Evolutionary conservation across 2,797 vertebrate genomes (phyloP).

Genomic region (Dromococcyx pavoninus): DNA sequence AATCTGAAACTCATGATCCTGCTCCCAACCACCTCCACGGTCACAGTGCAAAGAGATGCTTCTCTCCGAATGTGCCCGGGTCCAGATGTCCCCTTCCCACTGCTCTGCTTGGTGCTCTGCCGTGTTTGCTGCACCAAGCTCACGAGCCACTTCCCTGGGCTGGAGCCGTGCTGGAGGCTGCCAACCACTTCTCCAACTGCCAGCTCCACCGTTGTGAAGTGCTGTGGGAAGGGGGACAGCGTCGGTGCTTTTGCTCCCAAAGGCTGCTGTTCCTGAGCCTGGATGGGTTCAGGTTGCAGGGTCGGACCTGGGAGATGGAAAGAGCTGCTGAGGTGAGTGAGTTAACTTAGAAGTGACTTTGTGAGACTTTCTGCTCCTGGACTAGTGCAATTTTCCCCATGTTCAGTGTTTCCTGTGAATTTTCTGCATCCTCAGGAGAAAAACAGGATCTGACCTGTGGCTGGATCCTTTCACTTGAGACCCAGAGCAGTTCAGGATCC

Average conservation of each 20-base stretch:
- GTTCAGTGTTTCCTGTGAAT: neutral
- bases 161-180: neutral
- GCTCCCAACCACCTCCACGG: neutral
- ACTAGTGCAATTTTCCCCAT: neutral
- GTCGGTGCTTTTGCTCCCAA: neutral
- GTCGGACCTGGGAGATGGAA: accelerated
- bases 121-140: neutral
- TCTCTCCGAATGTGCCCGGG: neutral
- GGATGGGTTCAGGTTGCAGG: neutral
- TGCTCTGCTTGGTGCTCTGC: neutral
- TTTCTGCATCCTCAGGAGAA: neutral
- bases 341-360: neutral
- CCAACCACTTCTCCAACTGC: neutral
- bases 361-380: neutral
- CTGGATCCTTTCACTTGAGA: neutral
- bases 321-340: accelerated
- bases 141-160: accelerated
- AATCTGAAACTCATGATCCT: neutral
- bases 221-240: accelerated
- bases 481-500: neutral
- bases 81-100: neutral
- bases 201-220: neutral
- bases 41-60: neutral
- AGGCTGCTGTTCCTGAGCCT: neutral
- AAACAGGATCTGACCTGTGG: neutral